Evolutionary conservation across 2,888 invertebrate species (phyloP).

Genomic region (Cosmia pyralina): DNA sequence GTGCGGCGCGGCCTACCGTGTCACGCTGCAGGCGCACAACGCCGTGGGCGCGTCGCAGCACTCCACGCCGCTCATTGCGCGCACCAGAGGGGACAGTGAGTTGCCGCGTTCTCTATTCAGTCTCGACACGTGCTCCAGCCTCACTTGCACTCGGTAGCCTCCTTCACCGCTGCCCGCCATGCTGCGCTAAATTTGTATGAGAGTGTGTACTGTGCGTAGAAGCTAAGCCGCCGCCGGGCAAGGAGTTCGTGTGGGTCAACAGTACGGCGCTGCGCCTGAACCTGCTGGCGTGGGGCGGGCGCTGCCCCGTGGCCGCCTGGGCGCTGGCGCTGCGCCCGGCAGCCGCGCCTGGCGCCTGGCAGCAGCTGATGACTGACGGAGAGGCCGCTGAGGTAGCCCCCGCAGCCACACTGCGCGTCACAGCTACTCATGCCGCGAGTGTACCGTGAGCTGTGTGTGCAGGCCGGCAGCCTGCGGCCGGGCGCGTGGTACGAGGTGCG

Average conservation of each 20-base stretch:
- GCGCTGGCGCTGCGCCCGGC: conserved; percentile 88
- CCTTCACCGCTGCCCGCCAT: neutral
- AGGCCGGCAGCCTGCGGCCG: conserved; percentile 87
- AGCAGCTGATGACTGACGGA: conserved; percentile 69
- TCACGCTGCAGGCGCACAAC: conserved; percentile 92
- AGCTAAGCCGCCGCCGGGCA: conserved; percentile 91
- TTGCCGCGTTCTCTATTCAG: neutral
- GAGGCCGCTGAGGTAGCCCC: conserved; percentile 74
- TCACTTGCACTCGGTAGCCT: neutral
- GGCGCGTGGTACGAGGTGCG: conserved; percentile 91
- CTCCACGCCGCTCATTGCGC: conserved; percentile 84
- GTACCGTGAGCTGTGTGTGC: conserved; percentile 46
- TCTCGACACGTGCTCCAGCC: neutral
- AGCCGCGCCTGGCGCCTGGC: conserved; percentile 86
- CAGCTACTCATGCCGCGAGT: neutral
- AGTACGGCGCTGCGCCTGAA: conserved; percentile 92
- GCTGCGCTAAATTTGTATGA: conserved; percentile 14
- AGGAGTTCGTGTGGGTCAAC: conserved; percentile 92
- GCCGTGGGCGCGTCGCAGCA: conserved; percentile 92
- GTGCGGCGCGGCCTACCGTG: conserved; percentile 93
- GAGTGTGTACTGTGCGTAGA: conserved; percentile 74
- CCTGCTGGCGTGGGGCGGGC: conserved; percentile 93
- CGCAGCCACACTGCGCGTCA: neutral
- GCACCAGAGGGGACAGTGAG: conserved; percentile 87
- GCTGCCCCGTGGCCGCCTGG: conserved; percentile 92